These are phyloP conservation scores for Phrynocephalus versicolor DNA, from an alignment of 2,113 vertebrate genomes.

Conservation along the genomic window DNA sequence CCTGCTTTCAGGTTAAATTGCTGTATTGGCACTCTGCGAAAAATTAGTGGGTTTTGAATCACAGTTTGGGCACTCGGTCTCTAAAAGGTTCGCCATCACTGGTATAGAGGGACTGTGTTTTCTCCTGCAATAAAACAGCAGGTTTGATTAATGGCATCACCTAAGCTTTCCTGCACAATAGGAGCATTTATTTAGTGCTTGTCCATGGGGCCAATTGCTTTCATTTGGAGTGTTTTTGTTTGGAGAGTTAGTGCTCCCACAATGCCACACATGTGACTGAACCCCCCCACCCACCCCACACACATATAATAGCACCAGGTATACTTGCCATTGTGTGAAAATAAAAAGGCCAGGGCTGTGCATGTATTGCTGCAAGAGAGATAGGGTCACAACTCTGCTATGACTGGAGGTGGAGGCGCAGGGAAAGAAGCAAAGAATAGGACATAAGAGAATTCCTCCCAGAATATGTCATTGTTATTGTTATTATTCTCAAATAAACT, in stretches of 20 bases:
- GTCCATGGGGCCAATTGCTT: constrained; percentile 9
- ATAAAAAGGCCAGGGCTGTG: accelerated
- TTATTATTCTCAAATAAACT: background rate
- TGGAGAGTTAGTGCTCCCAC: constrained; percentile 53
- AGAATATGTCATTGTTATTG: no score
- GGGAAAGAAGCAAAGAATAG: background rate
- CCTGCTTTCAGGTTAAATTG: no score
- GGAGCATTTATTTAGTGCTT: constrained; percentile 37
- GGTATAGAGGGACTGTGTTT: background rate
- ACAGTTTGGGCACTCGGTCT: no score
- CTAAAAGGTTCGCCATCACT: no score
- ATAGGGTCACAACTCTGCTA: background rate
- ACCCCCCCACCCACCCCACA: no score
- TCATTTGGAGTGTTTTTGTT: background rate
- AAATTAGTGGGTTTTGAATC: no score
- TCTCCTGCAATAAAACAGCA: constrained; percentile 34
- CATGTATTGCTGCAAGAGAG: background rate
- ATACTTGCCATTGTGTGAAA: constrained; percentile 23
- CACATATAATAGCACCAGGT: constrained; percentile 1
- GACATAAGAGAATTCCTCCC: no score
- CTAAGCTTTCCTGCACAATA: constrained; percentile 28
- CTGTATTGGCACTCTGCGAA: no score
- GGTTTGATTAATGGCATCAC: constrained; percentile 44
- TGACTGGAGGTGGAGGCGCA: background rate
- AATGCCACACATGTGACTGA: constrained; percentile 45